These are phyloP conservation scores for Pentalonia nigronervosa DNA, from an alignment of 1,140 invertebrate species.

Conservation along the genomic window DNA sequence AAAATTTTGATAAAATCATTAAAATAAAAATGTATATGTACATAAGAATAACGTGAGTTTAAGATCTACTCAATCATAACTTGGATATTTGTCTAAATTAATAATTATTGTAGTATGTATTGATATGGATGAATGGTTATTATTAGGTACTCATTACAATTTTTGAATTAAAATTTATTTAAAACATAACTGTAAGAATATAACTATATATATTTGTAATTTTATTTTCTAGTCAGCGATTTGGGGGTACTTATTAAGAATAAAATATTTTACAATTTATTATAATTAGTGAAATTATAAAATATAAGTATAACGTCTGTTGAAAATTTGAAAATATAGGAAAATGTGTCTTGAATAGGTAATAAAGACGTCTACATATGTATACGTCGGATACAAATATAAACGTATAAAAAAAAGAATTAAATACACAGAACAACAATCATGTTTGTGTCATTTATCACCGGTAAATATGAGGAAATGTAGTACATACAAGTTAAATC, in stretches of 20 bases:
- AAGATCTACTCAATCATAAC: background rate
- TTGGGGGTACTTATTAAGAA: background rate
- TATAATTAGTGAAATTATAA: background rate
- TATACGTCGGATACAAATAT: background rate
- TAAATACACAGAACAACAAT: background rate
- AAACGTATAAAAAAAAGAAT: background rate
- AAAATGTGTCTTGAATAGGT: background rate
- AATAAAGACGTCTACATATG: background rate
- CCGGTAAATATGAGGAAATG: slow-evolving; percentile 8
- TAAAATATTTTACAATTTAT: background rate
- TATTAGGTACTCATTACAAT: background rate
- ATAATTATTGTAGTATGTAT: background rate
- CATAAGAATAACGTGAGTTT: background rate
- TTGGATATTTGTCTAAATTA: background rate
- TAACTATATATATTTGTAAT: background rate
- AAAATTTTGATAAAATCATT: background rate
- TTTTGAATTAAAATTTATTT: background rate
- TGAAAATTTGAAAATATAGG: background rate
- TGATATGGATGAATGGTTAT: background rate
- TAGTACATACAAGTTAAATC: background rate
- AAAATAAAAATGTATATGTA: background rate
- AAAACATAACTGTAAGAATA: background rate
- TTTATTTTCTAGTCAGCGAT: background rate
- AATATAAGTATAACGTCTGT: background rate
- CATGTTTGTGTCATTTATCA: slow-evolving; percentile 34